These are phyloP conservation scores for Drosophila teissieri DNA, from an alignment of 1,140 invertebrate genomes.

Conservation along the genomic window DNA sequence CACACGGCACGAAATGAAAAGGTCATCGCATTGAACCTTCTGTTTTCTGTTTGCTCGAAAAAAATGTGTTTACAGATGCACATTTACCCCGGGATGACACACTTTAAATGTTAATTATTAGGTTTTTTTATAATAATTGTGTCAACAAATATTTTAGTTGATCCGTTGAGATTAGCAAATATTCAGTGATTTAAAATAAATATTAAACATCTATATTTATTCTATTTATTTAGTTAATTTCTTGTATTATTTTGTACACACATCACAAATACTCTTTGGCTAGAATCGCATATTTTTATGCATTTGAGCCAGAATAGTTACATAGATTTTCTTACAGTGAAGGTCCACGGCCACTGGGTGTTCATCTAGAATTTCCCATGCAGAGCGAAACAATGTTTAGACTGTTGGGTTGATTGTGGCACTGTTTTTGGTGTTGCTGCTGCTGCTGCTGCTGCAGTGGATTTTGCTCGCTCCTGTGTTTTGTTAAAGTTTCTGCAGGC, in stretches of 20 bases:
- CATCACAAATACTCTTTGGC: no score
- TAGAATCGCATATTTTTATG: no score
- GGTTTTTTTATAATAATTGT: no score
- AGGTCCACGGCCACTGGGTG: background rate
- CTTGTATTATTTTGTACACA: no score
- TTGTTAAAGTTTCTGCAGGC: constrained; percentile 64
- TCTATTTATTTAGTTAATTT: no score
- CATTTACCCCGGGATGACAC: no score
- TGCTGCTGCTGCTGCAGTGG: constrained; percentile 6
- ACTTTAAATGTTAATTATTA: no score
- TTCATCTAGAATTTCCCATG: constrained; percentile 32
- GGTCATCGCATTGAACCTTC: background rate
- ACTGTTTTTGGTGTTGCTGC: constrained; percentile 22
- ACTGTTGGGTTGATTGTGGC: constrained; percentile 42
- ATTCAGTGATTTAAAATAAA: no score
- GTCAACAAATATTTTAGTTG: no score
- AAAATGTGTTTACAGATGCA: background rate
- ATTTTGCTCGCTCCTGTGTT: constrained; percentile 44
- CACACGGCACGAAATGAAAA: constrained; percentile 5
- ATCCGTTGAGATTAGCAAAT: no score
- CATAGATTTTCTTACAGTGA: constrained; percentile 4
- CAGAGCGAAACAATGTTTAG: constrained; percentile 35
- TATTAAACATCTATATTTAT: no score
- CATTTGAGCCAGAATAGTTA: no score
- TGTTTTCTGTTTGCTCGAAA: background rate